Conservation (phyloP, 2,888 invertebrate species). For the Coleophora deauratella region DNA sequence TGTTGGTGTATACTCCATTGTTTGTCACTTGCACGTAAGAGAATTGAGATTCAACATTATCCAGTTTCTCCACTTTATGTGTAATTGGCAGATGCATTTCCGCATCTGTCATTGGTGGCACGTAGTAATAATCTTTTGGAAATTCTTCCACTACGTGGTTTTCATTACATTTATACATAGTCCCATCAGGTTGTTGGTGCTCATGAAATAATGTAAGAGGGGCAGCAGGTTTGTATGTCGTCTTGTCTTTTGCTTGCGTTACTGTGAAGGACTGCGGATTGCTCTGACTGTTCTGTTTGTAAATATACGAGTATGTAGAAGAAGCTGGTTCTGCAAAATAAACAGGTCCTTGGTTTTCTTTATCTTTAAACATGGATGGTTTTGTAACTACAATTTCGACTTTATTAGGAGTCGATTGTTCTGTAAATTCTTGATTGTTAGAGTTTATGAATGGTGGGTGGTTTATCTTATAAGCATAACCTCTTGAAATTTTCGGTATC, state of each 20-base stretch:
- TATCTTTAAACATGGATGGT: neutral
- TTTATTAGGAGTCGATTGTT: too few species aligned
- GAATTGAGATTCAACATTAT: conserved; percentile 1
- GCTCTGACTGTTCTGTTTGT: conserved; percentile 19
- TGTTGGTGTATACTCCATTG: neutral
- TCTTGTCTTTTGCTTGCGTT: conserved; percentile 16
- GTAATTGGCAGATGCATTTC: neutral
- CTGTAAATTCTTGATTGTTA: too few species aligned
- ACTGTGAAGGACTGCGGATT: conserved; percentile 17
- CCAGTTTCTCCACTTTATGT: conserved; percentile 1
- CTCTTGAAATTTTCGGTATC: too few species aligned
- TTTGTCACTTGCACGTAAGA: conserved; percentile 2
- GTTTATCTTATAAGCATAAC: too few species aligned
- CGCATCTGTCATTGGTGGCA: conserved; percentile 16
- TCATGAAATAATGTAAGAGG: neutral
- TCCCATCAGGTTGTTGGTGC: conserved; percentile 4
- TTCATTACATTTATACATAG: conserved; percentile 3
- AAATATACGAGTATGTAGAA: conserved; percentile 18
- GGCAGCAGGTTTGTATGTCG: neutral
- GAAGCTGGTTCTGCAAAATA: conserved; percentile 9
- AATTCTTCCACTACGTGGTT: conserved; percentile 1
- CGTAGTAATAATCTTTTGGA: conserved; percentile 17
- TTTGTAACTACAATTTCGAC: too few species aligned
- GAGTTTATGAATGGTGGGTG: too few species aligned
- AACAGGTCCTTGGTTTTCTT: neutral